Evolutionary conservation across 2,797 vertebrate species (phyloP).

Genomic region (Valencia hispanica): DNA sequence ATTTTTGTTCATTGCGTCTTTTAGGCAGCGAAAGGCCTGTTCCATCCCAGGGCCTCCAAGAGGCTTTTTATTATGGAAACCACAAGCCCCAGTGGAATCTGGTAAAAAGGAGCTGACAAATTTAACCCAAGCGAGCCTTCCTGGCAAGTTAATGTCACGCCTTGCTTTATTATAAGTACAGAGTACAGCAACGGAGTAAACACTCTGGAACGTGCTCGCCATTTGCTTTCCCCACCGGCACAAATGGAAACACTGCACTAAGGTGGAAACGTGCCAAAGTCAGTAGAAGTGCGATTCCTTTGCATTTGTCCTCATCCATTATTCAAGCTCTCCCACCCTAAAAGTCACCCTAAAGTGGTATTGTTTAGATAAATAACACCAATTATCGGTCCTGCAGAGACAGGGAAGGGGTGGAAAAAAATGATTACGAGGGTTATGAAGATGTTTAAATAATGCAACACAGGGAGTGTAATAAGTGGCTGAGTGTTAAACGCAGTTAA

Average conservation of each 20-base stretch:
- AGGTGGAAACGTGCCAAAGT: constrained; percentile 66
- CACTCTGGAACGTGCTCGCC: constrained; percentile 51
- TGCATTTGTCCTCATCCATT: constrained; percentile 82
- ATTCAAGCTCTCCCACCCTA: constrained; percentile 71
- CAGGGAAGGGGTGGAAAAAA: constrained; percentile 27
- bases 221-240: constrained; percentile 48
- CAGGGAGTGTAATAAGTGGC: constrained; percentile 64
- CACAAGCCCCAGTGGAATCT: constrained; percentile 63
- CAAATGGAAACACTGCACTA: constrained; percentile 53
- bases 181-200: constrained; percentile 56
- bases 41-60: constrained; percentile 47
- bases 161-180: constrained; percentile 61
- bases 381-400: constrained; percentile 77
- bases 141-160: constrained; percentile 69
- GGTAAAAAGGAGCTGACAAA: constrained; percentile 65
- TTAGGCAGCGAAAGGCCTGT: constrained; percentile 43
- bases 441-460: constrained; percentile 74
- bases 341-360: constrained; percentile 64
- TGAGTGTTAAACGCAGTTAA: constrained; percentile 75
- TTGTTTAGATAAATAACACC: constrained; percentile 83
- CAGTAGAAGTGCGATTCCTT: constrained; percentile 72
- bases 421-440: constrained; percentile 72
- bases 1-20: constrained; percentile 50
- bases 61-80: constrained; percentile 73
- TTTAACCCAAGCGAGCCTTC: constrained; percentile 66